Evolutionary conservation across 2,888 invertebrate genomes (phyloP).

Genomic region (Drosophila meridionalis): DNA sequence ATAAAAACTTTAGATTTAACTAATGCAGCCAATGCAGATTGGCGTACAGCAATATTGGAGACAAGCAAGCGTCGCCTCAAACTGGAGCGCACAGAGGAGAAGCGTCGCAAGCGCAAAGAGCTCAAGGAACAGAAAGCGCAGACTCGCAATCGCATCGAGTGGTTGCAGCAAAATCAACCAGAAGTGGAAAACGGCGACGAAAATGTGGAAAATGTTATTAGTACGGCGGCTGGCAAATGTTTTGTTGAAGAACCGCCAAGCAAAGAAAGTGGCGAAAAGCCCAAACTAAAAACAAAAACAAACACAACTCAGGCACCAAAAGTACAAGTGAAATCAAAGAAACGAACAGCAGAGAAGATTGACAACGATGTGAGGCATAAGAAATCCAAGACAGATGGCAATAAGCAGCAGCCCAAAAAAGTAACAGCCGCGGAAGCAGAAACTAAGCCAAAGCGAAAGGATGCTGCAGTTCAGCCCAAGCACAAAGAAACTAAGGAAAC

Average conservation of each 20-base stretch:
- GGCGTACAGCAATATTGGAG: conserved; percentile 77
- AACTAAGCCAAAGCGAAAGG: background rate
- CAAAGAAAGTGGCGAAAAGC: background rate
- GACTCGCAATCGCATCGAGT: conserved; percentile 72
- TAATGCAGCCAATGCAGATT: conserved; percentile 50
- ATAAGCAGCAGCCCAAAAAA: background rate
- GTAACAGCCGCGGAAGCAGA: background rate
- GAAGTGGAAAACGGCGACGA: background rate
- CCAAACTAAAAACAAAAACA: background rate
- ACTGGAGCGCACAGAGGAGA: conserved; percentile 71
- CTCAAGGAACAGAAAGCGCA: conserved; percentile 69
- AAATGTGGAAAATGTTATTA: background rate
- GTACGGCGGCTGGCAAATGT: background rate
- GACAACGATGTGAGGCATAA: background rate
- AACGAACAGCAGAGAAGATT: background rate
- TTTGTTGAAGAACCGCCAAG: background rate
- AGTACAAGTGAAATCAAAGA: background rate
- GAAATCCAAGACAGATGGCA: background rate
- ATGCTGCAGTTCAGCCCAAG: background rate
- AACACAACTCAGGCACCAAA: background rate
- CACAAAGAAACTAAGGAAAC: background rate
- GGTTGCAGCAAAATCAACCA: conserved; percentile 74
- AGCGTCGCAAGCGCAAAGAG: conserved; percentile 66
- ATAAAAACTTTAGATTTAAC: conserved; percentile 63
- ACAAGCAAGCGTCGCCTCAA: conserved; percentile 78